phyloP scores from a whole-genome alignment of 1,140 invertebrate genomes.

The Antheraea pernyi region DNA sequence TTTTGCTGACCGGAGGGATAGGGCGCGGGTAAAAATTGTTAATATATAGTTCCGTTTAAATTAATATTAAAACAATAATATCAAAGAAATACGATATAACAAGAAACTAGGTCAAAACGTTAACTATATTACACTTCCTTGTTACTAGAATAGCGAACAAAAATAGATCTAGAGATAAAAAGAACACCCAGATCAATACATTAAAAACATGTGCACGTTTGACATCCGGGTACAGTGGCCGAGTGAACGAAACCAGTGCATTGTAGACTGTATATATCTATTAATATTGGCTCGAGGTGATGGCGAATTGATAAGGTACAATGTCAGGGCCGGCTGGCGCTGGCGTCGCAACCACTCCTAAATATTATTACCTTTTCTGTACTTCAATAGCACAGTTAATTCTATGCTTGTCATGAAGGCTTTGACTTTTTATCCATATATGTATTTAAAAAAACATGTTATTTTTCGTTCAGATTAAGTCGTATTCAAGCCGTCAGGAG shows the following conservation, averaged over 20 bases:
- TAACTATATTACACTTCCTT: background rate
- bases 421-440: no score
- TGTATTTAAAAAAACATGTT: no score
- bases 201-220: background rate
- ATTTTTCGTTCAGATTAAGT: no score
- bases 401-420: no score
- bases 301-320: constrained; percentile 30
- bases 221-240: background rate
- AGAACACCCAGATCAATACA: background rate
- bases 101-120: background rate
- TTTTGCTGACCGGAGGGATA: no score
- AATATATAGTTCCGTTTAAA: background rate
- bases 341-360: background rate
- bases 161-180: background rate
- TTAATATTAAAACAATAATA: background rate
- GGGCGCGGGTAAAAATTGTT: no score
- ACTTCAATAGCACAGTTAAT: no score
- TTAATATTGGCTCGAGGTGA: constrained; percentile 38
- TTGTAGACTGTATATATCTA: constrained; percentile 21
- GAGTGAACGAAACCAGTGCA: background rate
- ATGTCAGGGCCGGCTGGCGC: constrained; percentile 34
- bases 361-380: background rate
- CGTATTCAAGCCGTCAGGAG: no score
- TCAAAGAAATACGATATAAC: background rate
- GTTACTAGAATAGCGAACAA: background rate